Evolutionary conservation across 2,888 invertebrate genomes (phyloP).

Genomic region (Chymomyza caudatula): DNA sequence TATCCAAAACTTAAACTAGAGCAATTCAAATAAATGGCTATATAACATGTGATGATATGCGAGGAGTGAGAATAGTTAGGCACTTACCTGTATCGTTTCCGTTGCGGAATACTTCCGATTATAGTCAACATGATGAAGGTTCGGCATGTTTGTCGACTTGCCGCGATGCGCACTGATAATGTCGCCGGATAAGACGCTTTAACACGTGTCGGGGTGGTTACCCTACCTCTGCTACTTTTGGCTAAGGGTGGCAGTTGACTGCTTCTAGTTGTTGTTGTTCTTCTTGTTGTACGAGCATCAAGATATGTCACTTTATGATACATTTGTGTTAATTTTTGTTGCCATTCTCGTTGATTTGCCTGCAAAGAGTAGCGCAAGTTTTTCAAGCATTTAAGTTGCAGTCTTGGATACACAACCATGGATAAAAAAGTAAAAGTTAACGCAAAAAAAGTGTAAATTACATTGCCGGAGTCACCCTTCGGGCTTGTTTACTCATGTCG

Average conservation of each 20-base stretch:
- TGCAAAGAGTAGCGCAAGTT: constrained; percentile 17
- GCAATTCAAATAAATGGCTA: background rate
- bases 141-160: constrained; percentile 65
- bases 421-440: background rate
- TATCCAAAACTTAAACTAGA: constrained; percentile 7
- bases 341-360: constrained; percentile 16
- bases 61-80: background rate
- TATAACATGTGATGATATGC: background rate
- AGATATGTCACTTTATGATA: constrained; percentile 64
- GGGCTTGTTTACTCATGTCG: constrained; percentile 65
- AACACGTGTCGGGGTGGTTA: constrained; percentile 54
- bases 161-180: constrained; percentile 40
- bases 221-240: constrained; percentile 2
- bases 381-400: background rate
- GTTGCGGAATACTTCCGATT: constrained; percentile 78
- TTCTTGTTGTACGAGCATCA: constrained; percentile 26
- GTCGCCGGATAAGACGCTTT: constrained; percentile 48
- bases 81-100: constrained; percentile 79
- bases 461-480: constrained; percentile 39
- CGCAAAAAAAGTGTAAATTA: constrained; percentile 53
- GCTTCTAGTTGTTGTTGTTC: background rate
- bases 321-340: constrained; percentile 68
- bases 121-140: constrained; percentile 77
- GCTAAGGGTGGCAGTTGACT: constrained; percentile 17
- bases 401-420: too few species aligned